A percentile compares a stretch with the other conserved stretches of the same genome.
phyloP scores from a whole-genome alignment of 2,888 invertebrate species.

The Campoletis raptor region DNA sequence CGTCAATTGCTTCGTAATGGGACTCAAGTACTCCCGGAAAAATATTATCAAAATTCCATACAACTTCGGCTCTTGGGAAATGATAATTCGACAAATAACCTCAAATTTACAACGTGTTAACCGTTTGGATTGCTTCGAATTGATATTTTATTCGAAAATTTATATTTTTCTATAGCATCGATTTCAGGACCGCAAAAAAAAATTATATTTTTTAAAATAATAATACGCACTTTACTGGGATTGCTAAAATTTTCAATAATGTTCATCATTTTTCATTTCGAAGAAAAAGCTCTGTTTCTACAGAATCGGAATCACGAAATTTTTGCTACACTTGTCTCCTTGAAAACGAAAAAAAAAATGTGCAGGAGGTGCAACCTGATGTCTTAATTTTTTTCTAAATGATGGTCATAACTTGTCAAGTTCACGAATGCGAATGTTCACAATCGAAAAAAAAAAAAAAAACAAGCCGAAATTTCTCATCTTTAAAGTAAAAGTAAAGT shows the following conservation, averaged over 20 bases:
- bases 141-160: background rate
- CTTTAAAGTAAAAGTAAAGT: background rate
- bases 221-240: no score
- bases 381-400: background rate
- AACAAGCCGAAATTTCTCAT: background rate
- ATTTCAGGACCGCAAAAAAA: no score
- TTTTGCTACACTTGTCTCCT: no score
- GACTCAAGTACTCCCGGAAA: background rate
- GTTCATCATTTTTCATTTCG: no score
- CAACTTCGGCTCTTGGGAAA: background rate
- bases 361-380: background rate
- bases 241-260: no score
- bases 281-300: no score
- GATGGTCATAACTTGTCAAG: background rate
- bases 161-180: background rate
- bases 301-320: no score
- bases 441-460: background rate
- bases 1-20: slow-evolving; percentile 16
- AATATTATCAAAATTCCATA: background rate
- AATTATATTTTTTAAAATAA: no score
- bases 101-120: background rate
- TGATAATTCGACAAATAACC: background rate
- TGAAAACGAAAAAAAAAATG: background rate
- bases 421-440: background rate
- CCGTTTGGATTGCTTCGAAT: background rate